Base-by-base conservation (phyloP, 2,797 vertebrate species). In the Dicrostonyx torquatus region DNA sequence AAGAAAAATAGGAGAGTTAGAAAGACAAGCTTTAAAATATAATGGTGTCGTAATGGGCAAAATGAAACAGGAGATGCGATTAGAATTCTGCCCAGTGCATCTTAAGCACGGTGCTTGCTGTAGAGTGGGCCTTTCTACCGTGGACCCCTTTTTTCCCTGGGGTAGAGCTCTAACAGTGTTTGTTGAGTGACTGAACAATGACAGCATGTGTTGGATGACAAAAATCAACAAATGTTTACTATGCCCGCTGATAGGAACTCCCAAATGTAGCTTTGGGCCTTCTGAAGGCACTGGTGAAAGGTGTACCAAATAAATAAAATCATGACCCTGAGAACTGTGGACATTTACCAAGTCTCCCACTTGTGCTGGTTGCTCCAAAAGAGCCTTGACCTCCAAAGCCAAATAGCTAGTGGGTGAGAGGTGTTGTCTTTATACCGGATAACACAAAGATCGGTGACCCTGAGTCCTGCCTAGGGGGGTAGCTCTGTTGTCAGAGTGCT, bases 1-100 rank as follows among this genome's bases (percentile, higher is more conserved):
- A 97, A 97, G 97, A 97, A 97, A 97, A 97, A 95, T 26, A 89
- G 79, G 84, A 97, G 89, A 96, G 95, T 95, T 96, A 95, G 95
- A 96, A 97, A 97, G 95, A 93, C 77, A 89, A 88, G 80, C 75
- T 96, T 97, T 97, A 92, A 98, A 97, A 97, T 97, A 95, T 68
- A 96, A 97, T 88, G 73, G 70, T 90, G 86, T 95, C 50, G 3
- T 96, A 97, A 94, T 76, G 91, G 93, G 85, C 17, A 17, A 82
- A 94, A 92, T 90, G 87, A 96, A 97, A 95, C 91, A 60, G 79
- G n/a, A 1, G 73, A 90, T 53, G 85, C 73, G 43, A 73, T 97
- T 94, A 94, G 76, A 95, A 94, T 94, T 40, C 82, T 78, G 80
- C 87, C 34, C 40, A 1, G 12, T 82, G 53, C 29, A 50, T 82